Evolutionary conservation across 37 sponge, comb jelly and placozoan species (phyloP).

Genomic region (Hexactinellida sp.): DNA sequence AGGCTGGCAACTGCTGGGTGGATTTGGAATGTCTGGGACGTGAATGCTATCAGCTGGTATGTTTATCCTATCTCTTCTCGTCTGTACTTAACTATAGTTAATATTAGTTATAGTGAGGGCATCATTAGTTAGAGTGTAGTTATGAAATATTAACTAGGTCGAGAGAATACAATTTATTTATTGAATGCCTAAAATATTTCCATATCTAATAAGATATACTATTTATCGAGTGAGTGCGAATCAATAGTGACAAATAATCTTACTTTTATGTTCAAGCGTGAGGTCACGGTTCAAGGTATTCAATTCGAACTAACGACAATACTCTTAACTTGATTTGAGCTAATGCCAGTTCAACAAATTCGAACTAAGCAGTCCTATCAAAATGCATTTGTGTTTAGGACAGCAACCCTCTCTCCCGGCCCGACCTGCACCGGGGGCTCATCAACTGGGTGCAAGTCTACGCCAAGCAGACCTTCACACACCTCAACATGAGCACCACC

Average conservation of each 20-base stretch:
- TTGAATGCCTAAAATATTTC: background rate
- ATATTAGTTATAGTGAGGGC: background rate
- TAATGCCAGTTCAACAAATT: too few species aligned
- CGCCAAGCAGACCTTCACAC: constrained; percentile 44
- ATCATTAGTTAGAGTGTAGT: too few species aligned
- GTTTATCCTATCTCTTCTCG: background rate
- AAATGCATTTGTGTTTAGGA: constrained; percentile 17
- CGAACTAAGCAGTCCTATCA: too few species aligned
- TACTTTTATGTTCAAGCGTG: too few species aligned
- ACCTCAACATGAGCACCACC: constrained; percentile 26
- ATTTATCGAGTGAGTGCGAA: too few species aligned
- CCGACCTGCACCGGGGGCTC: constrained; percentile 32
- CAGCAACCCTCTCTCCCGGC: background rate
- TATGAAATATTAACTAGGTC: too few species aligned
- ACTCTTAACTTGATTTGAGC: too few species aligned
- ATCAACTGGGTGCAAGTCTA: constrained; percentile 53
- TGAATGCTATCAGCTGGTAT: constrained; percentile 27
- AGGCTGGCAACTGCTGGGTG: constrained; percentile 55
- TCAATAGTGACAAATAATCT: too few species aligned
- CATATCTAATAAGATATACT: background rate
- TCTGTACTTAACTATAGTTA: constrained; percentile 14
- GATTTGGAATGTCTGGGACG: constrained; percentile 41
- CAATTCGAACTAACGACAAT: too few species aligned
- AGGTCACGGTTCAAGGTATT: too few species aligned
- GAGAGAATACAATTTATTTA: too few species aligned